Evolutionary conservation across 2,797 vertebrate species (phyloP).

Genomic region (Peromyscus attwateri): DNA sequence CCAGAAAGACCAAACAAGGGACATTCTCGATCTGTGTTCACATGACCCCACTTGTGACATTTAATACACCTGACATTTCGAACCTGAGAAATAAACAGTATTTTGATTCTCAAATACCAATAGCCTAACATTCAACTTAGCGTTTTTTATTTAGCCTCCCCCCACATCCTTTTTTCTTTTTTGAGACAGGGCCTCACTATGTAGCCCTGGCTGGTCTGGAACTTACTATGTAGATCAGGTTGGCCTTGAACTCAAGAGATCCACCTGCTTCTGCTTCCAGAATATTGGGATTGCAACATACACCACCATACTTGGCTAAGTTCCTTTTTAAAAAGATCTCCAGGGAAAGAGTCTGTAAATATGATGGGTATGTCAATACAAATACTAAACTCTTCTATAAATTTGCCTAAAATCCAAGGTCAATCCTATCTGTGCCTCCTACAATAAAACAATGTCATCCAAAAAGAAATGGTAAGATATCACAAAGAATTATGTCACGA

Average conservation of each 20-base stretch:
- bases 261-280: not conserved
- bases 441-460: constrained; percentile 40
- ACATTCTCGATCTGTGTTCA: constrained; percentile 99
- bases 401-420: constrained; percentile 41
- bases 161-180: not conserved
- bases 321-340: constrained; percentile 60
- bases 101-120: constrained; percentile 66
- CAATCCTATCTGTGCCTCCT: constrained; percentile 21
- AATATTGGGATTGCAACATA: not conserved
- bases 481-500: constrained; percentile 25
- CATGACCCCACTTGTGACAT: constrained; percentile 99
- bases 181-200: not conserved
- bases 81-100: constrained; percentile 89
- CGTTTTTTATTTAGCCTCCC: not conserved
- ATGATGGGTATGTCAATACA: constrained; percentile 53
- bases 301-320: not conserved
- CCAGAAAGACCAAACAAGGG: constrained; percentile 98
- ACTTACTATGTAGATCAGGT: not conserved
- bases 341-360: constrained; percentile 14
- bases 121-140: constrained; percentile 48
- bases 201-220: not conserved
- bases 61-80: constrained; percentile 99
- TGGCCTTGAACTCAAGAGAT: not conserved
- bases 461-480: constrained; percentile 60
- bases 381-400: constrained; percentile 60